Evolutionary conservation across 2,888 invertebrate genomes (phyloP), one percentile per base, ranked within the genome.

Genomic region (Neocrepidodera transversa): DNA sequence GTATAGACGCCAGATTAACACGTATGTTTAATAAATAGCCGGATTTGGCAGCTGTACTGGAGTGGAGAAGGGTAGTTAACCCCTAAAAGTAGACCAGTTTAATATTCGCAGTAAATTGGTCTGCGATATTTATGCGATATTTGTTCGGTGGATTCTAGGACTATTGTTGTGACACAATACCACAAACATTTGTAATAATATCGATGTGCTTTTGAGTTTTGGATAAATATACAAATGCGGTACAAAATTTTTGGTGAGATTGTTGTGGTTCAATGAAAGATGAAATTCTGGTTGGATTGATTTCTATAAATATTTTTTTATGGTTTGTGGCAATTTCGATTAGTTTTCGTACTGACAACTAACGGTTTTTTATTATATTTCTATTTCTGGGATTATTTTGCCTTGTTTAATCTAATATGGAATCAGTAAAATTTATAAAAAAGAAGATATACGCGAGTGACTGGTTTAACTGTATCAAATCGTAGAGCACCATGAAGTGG

Each of bases 11-110:
- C 70, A 77, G 80, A 80, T 80, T 80, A 79, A 79, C 80, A 79
- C 80, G 79, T 79, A 80, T 80, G 80, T 80, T 79, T 80, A 80
- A 80, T 79, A 80, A 80, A 80, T 80, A 80, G 79, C 78, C 64
- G 76, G 77, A 77, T 77, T 77, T 78, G 78, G 76, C 79, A 79
- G 79, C 79, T 79, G 79, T 73, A 71, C 70, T 75, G 72, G 70
- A 74, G 76, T 75, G 69, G 69, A 71, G 71, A 70, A 70, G 73
- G 73, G 73, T 71, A 73, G 73, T 74, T 73, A 74, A 71, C 73
- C 72, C 73, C 62, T 65, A 48, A 43, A 55, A 67, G 62, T 70
- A 11, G 63, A 47, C 67, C 71, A 66, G 53, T 23, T 17, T 35
- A 48, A 40, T 23, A 26, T 1, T 43, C 10, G 5, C 1, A n/a